Evolutionary conservation across 1,140 invertebrate genomes (phyloP), one percentile per base, ranked within the genome.

Genomic region (Heliconius hewitsoni): DNA sequence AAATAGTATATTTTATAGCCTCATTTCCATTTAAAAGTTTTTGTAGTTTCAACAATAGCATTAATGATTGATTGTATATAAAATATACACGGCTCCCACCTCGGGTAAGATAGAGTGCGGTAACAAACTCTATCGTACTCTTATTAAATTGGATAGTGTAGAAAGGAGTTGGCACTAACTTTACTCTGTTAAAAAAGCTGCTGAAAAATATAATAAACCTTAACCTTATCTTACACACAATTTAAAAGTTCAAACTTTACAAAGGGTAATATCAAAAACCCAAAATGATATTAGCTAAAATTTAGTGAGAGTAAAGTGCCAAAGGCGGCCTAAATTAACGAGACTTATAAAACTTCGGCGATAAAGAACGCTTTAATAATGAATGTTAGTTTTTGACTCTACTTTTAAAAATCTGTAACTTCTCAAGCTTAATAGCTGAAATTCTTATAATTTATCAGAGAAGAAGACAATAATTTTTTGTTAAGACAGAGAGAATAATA

Each of bases 391-490:
- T 42, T 50, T 30, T 27, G 39, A 79, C 37, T 46, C 19, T 76
- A 37, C 19, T 46, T 72, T 18, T 23, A 19, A 72, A 72, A 66
- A 66, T 39, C 71, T 23, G 19, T 19, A 76, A 50, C 18, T 30
- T 73, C 66, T 57, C 72, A 57, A 27, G 23, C 57, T 23, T 19
- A 19, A 30, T 55, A 57, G 23, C 23, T 73, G 52, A 50, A 77
- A 75, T 77, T 79, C 39, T n/a, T 57, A 71, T 46, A 74, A 83
- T 79, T 83, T 42, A 72, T 80, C 71, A 73, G 76, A 37, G 74
- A 19, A 73, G 73, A 83, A 78, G 78, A 80, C 60, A 75, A 70
- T 34, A 55, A 78, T 83, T 81, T 81, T 77, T 82, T 72, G 13
- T 60, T 55, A 37, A 27, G 66, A 37, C 55, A 52, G 76, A 80